Evolutionary conservation across 2,888 invertebrate species (phyloP).

Genomic region (Rhamnusium bicolor): DNA sequence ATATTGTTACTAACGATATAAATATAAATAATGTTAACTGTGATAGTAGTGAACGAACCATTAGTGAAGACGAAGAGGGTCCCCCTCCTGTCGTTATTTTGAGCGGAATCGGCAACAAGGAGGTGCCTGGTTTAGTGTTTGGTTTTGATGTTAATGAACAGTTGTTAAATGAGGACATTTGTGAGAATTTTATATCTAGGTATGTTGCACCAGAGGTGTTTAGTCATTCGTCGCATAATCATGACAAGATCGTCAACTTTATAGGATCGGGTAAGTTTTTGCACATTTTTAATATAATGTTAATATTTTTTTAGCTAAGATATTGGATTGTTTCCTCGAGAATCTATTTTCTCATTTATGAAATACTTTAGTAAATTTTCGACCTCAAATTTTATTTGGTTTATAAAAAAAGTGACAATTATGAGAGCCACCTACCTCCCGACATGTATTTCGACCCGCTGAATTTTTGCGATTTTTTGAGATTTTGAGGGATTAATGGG

Average conservation of each 20-base stretch:
- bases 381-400: too few relatives aligned
- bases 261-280: constrained; percentile 76
- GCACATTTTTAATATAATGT: too few relatives aligned
- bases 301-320: too few relatives aligned
- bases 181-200: constrained; percentile 71
- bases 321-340: too few relatives aligned
- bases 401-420: too few relatives aligned
- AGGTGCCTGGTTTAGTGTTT: constrained; percentile 82
- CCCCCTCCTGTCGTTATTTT: constrained; percentile 84
- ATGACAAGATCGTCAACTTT: constrained; percentile 77
- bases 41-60: constrained; percentile 56
- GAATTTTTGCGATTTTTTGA: too few relatives aligned
- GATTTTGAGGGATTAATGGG: too few relatives aligned
- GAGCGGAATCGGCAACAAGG: constrained; percentile 74
- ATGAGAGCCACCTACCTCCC: too few relatives aligned
- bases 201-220: constrained; percentile 70
- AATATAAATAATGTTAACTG: constrained; percentile 51
- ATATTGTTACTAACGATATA: constrained; percentile 33
- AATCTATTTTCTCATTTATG: too few relatives aligned
- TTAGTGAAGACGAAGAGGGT: constrained; percentile 37
- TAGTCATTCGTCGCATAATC: constrained; percentile 72
- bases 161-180: constrained; percentile 73
- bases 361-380: too few relatives aligned
- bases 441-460: too few relatives aligned
- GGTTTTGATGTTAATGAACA: constrained; percentile 86